Percentiles rank a stretch among this genome's conserved stretches.
These are phyloP conservation scores for Rhorus exstirpatorius DNA, from an alignment of 2,888 invertebrate genomes.

Conservation along the genomic window DNA sequence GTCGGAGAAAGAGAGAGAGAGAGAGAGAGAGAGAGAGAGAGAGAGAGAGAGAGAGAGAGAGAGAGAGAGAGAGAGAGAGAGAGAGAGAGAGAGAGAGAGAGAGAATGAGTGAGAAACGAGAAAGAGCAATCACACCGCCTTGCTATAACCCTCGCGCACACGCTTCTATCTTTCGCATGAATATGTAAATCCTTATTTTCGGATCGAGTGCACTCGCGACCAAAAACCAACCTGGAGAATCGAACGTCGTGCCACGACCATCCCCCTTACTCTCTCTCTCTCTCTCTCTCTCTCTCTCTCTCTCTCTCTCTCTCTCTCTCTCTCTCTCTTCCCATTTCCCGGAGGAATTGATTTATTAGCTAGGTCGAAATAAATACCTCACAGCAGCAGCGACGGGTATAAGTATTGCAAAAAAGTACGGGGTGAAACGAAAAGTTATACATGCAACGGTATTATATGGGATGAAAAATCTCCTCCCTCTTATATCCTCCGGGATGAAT, in stretches of 20 bases:
- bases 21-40: background rate
- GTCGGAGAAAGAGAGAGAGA: slow-evolving; percentile 1
- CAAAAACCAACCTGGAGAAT: slow-evolving; percentile 83
- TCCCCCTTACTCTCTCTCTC: slow-evolving; percentile 37
- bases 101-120: background rate
- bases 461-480: slow-evolving; percentile 46
- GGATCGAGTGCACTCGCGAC: slow-evolving; percentile 85
- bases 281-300: slow-evolving; percentile 27
- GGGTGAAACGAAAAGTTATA: slow-evolving; percentile 46
- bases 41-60: slow-evolving; percentile 18
- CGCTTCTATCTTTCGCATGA: slow-evolving; percentile 81
- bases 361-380: slow-evolving; percentile 68
- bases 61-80: slow-evolving; percentile 10
- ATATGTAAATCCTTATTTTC: slow-evolving; percentile 86
- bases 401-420: slow-evolving; percentile 40
- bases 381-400: slow-evolving; percentile 19
- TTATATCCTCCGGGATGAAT: slow-evolving; percentile 20
- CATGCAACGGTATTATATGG: background rate
- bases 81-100: slow-evolving; percentile 2
- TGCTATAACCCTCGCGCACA: slow-evolving; percentile 41
- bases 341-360: slow-evolving; percentile 84
- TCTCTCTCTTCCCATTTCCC: slow-evolving; percentile 72
- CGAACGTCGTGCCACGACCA: slow-evolving; percentile 71
- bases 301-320: slow-evolving; percentile 65
- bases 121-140: slow-evolving; percentile 48